phyloP scores from a whole-genome alignment of 2,113 vertebrate species.

The Mormyrus iriodes region DNA sequence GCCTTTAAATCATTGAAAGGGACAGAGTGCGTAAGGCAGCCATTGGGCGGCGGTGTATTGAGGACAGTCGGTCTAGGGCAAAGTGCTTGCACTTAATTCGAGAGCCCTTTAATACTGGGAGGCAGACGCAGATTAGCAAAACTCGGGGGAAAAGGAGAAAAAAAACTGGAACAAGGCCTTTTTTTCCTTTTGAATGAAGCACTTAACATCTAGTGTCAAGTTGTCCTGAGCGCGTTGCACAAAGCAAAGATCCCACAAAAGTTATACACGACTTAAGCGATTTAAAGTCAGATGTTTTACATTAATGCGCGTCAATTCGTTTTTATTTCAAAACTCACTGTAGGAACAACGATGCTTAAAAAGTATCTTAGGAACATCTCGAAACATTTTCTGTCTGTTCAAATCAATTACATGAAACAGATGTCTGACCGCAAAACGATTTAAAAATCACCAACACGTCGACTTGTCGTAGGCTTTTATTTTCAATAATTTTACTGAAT shows the following conservation, averaged over 20 bases:
- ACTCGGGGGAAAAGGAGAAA: neutral
- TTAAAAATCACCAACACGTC: neutral
- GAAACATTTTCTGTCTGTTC: neutral
- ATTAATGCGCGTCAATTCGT: neutral
- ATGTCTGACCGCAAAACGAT: neutral
- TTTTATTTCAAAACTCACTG: neutral
- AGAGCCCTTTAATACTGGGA: slow-evolving; percentile 17
- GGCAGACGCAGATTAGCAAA: slow-evolving; percentile 16
- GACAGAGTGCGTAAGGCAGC: neutral
- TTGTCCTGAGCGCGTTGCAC: neutral
- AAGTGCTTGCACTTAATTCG: slow-evolving; percentile 21
- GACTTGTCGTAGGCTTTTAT: neutral
- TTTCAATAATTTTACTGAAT: neutral
- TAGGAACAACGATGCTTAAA: neutral
- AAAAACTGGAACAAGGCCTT: neutral
- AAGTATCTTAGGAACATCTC: neutral
- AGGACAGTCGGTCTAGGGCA: slow-evolving; percentile 5
- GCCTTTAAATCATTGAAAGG: neutral
- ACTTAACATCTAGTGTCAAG: slow-evolving; percentile 19
- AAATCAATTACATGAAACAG: neutral
- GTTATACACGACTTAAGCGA: neutral
- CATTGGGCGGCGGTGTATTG: neutral
- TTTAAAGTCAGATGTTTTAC: neutral
- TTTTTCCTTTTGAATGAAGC: neutral
- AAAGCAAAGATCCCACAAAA: neutral